These are phyloP conservation scores for Antechinus stuartii DNA, from an alignment of 2,113 vertebrate genomes.

Conservation along the genomic window DNA sequence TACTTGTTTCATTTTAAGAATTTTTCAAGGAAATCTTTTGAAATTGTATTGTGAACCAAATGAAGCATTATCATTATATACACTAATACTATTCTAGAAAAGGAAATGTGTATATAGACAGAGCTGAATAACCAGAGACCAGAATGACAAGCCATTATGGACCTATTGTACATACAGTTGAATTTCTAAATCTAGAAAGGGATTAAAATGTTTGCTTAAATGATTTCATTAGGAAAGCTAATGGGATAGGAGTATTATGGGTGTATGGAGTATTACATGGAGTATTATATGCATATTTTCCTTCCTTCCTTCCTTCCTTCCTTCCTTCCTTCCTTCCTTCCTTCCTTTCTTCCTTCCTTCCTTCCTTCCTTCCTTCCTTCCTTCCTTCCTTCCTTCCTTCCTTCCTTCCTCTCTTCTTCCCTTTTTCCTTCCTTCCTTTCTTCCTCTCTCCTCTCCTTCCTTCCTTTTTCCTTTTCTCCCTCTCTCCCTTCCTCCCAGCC, in stretches of 20 bases:
- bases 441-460: too few species aligned
- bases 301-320: neutral
- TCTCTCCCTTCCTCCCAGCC: too few species aligned
- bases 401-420: too few species aligned
- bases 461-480: too few species aligned
- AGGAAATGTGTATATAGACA: neutral
- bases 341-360: too few species aligned
- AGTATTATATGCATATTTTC: neutral
- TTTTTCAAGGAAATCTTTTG: neutral
- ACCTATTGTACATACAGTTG: neutral
- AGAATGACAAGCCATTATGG: neutral
- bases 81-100: neutral
- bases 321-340: too few species aligned
- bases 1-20: slow-evolving; percentile 26
- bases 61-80: neutral
- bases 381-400: too few species aligned
- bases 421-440: too few species aligned
- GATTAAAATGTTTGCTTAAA: neutral
- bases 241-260: neutral
- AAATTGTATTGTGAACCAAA: neutral
- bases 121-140: neutral
- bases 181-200: neutral
- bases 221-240: neutral
- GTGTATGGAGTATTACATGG: neutral
- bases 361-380: too few species aligned